Evolutionary conservation across 2,113 vertebrate genomes (phyloP), one percentile per base, ranked within the genome.

Genomic region (Pungitius pungitius): DNA sequence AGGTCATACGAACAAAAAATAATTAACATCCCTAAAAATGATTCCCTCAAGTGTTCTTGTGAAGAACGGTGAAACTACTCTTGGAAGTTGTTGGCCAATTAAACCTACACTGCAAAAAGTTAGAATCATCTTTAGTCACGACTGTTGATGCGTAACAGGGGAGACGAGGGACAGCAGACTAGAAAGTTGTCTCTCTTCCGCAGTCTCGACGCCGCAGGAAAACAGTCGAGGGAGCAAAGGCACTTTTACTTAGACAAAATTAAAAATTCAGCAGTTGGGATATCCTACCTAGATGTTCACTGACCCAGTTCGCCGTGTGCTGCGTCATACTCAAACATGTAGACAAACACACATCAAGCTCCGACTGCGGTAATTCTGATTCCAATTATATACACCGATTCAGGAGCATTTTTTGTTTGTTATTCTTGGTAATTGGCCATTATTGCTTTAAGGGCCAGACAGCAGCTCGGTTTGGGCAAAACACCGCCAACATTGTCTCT

Each of bases 401-500:
- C 43, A 63, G 60, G 57, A 37, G 73, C 33, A 24, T 27, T 74
- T 40, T 77, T 52, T 47, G 39, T 35, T 51, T 75, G 67, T 80
- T 76, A 77, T 59, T 77, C 55, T 1, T 72, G 33, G 59, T 67
- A 51, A 82, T 35, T 76, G 73, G 69, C 75, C 75, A 82, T 83
- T 86, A 20, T 33, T 35, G 43, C 62, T 65, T 49, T 33, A 49
- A 35, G 62, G 61, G 62, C 67, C 63, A 12, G 73, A 55, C 61
- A 51, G 64, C 49, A 70, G 70, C 70, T 74, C 54, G 70, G 45
- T 65, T 73, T 12, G 75, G 47, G 61, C 63, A 76, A 59, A 78
- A 91, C 89, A 92, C 81, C 73, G 70, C 60, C 12, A 2, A 72
- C 79, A 85, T 87, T 92, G 91, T 92, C 76, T 68, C 3, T 45